These are phyloP conservation scores for Sus cebifrons DNA, from an alignment of 2,797 vertebrate species.

Conservation along the genomic window DNA sequence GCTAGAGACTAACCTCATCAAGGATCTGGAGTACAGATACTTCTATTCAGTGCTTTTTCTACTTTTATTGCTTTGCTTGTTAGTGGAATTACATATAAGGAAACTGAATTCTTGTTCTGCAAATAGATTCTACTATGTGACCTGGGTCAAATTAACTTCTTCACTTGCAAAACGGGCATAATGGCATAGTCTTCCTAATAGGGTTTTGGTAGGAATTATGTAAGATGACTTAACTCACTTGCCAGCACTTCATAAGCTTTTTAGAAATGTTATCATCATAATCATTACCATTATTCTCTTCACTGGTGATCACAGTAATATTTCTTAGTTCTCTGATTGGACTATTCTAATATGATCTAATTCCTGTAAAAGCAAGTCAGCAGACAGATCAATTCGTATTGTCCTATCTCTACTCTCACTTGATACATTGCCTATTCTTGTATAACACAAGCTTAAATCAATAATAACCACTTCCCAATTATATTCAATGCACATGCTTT, in stretches of 20 bases:
- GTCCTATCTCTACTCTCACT: neutral
- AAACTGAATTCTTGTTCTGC: neutral
- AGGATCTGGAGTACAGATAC: neutral
- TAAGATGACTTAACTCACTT: constrained; percentile 9
- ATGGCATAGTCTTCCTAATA: neutral
- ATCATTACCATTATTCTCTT: neutral
- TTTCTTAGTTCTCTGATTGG: neutral
- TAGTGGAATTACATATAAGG: neutral
- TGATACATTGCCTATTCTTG: neutral
- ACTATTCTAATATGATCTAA: neutral
- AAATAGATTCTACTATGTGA: constrained; percentile 26
- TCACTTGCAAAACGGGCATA: constrained; percentile 12
- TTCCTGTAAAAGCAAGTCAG: neutral
- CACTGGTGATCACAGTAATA: neutral
- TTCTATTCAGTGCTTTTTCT: neutral
- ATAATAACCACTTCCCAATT: neutral
- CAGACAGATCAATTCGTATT: constrained; percentile 1
- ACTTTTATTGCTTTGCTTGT: neutral
- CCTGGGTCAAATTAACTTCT: neutral
- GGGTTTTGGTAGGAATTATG: neutral
- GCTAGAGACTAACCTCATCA: neutral
- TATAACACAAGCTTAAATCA: constrained; percentile 17
- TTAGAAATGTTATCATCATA: constrained; percentile 46
- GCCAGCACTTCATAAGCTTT: neutral
- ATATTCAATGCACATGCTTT: constrained; percentile 39